Evolutionary conservation across 1,140 invertebrate species (phyloP).

Genomic region (Musca domestica): DNA sequence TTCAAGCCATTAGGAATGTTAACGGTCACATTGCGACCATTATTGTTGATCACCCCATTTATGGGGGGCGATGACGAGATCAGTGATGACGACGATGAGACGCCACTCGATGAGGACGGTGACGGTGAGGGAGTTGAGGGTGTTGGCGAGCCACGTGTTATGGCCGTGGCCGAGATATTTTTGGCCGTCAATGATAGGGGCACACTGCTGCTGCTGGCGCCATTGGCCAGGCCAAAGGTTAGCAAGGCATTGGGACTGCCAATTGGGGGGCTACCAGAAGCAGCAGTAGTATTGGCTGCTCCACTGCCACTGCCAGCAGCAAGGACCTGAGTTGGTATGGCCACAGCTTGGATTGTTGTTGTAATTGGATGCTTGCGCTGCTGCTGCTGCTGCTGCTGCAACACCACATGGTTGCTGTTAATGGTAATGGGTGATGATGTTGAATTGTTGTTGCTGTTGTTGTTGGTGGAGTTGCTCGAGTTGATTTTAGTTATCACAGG

Average conservation of each 20-base stretch:
- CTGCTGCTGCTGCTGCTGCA: slow-evolving; percentile 24
- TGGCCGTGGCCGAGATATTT: slow-evolving; percentile 29
- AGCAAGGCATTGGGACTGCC: slow-evolving; percentile 34
- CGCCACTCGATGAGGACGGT: slow-evolving; percentile 46
- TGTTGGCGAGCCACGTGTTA: slow-evolving; percentile 47
- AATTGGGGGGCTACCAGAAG: neutral
- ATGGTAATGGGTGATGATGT: slow-evolving; percentile 26
- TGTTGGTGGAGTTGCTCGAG: slow-evolving; percentile 25
- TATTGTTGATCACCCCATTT: slow-evolving; percentile 30
- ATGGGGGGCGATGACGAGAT: slow-evolving; percentile 36
- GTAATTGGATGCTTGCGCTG: slow-evolving; percentile 17
- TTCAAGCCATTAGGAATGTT: slow-evolving; percentile 39
- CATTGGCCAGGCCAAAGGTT: slow-evolving; percentile 6
- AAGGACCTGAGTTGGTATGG: neutral
- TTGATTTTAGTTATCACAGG: slow-evolving; percentile 34
- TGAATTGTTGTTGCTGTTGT: slow-evolving; percentile 25
- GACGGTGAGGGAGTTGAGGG: slow-evolving; percentile 46
- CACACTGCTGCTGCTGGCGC: slow-evolving; percentile 16
- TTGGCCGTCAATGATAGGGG: slow-evolving; percentile 28
- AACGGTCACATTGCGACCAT: slow-evolving; percentile 35
- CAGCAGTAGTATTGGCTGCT: slow-evolving; percentile 31
- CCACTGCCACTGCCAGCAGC: neutral
- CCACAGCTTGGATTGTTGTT: slow-evolving; percentile 10
- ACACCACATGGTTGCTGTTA: slow-evolving; percentile 6
- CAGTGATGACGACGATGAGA: slow-evolving; percentile 47